Percentiles rank a stretch among this genome's conserved stretches.
These are phyloP conservation scores for Euwallacea similis DNA, from an alignment of 1,140 invertebrate genomes.

Conservation along the genomic window DNA sequence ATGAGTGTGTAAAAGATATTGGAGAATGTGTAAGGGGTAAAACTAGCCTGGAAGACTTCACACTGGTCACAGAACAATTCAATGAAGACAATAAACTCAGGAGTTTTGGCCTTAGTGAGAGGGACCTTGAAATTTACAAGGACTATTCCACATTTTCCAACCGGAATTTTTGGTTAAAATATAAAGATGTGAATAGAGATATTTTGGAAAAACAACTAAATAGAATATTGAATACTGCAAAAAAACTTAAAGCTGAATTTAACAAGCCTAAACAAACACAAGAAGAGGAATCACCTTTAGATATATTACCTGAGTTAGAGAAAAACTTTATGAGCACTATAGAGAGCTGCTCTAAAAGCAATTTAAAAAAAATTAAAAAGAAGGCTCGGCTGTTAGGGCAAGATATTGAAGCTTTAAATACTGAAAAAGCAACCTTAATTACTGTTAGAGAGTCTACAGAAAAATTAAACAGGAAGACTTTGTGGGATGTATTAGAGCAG, in stretches of 20 bases:
- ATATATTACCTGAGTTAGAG: constrained; percentile 48
- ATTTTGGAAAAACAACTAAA: constrained; percentile 36
- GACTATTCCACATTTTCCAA: constrained; percentile 33
- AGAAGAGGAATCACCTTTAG: constrained; percentile 45
- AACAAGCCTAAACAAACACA: constrained; percentile 44
- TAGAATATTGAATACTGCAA: constrained; percentile 20
- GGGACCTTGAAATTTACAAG: constrained; percentile 43
- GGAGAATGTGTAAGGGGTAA: constrained; percentile 38
- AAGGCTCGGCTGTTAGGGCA: constrained; percentile 39
- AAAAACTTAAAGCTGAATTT: constrained; percentile 47
- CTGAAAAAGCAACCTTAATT: neutral
- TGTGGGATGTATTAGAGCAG: constrained; percentile 41
- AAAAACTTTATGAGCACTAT: constrained; percentile 46
- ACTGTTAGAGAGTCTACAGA: neutral
- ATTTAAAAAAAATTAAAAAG: constrained; percentile 41
- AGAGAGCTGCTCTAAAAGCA: constrained; percentile 29
- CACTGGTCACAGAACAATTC: constrained; percentile 22
- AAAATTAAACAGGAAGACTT: constrained; percentile 22
- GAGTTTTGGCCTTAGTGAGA: constrained; percentile 40
- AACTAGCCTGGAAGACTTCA: constrained; percentile 42
- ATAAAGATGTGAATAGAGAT: constrained; percentile 42
- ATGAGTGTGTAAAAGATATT: constrained; percentile 37
- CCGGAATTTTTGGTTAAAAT: constrained; percentile 37
- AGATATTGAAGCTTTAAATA: constrained; percentile 29
- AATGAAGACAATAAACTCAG: constrained; percentile 40